A percentile compares a stretch with the other conserved stretches of the same genome.
Conservation (phyloP, 2,113 vertebrate genomes). For the Silurus glanis region DNA sequence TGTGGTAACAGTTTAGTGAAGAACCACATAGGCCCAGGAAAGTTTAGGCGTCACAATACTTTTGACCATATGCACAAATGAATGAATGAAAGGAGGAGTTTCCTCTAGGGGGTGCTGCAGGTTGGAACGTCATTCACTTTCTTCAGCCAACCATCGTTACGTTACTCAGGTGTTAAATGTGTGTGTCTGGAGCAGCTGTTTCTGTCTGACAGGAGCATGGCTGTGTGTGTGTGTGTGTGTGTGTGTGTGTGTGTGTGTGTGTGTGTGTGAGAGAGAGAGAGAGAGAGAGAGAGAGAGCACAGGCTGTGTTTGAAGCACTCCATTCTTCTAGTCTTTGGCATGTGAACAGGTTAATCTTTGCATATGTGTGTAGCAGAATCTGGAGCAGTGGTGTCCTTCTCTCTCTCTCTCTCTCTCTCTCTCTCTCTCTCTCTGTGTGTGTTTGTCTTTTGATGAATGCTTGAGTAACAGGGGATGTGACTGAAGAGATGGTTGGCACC, state of each 20-base stretch:
- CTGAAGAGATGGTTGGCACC: constrained; percentile 45
- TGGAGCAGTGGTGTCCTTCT: background rate
- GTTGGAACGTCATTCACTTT: background rate
- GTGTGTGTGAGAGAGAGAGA: background rate
- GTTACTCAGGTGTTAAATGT: background rate
- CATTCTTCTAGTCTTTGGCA: background rate
- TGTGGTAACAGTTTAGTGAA: too few species aligned
- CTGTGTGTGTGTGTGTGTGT: background rate
- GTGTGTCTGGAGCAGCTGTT: background rate
- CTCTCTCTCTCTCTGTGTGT: constrained; percentile 51
- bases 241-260: background rate
- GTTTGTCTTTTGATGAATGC: constrained; percentile 52
- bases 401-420: background rate
- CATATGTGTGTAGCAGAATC: background rate
- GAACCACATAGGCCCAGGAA: too few species aligned
- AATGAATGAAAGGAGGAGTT: too few species aligned
- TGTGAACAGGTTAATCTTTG: background rate
- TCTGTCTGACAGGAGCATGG: background rate
- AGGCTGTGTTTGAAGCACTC: background rate
- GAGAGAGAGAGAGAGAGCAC: too few species aligned
- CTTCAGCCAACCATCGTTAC: background rate
- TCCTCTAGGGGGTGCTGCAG: too few species aligned
- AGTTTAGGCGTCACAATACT: too few species aligned
- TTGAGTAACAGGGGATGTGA: constrained; percentile 37
- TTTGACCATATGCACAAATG: too few species aligned